Evolutionary conservation across 2,888 invertebrate genomes (phyloP), one percentile per base, ranked within the genome.

Genomic region (Byasa hedistus): DNA sequence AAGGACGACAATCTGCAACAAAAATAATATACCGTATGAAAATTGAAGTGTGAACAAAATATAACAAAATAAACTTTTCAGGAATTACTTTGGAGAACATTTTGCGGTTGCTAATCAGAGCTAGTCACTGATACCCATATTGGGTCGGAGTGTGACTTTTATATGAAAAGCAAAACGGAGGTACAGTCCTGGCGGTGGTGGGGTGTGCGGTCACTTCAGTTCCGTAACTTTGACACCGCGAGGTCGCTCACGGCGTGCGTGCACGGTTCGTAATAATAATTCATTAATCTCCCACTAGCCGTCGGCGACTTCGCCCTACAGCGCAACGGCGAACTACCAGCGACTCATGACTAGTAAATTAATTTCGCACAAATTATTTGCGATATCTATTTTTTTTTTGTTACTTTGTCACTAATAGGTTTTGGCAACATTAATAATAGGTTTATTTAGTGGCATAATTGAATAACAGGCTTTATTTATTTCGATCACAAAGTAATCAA

Each of bases 151-250:
- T 82, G 81, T 80, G 86, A 87, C 90, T 91, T 91, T 88, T 91
- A 91, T 91, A 91, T 89, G 86, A 89, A 90, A 90, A 88, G 87
- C 86, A 87, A 87, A 89, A 86, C 88, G 84, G 85, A 87, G 85
- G 76, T 80, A 77, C 79, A 72, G 84, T 86, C 87, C 89, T 85
- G 80, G 58, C 61, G 64, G 80, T 86, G 83, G 90, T 78, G 90
- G 90, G 89, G 88, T 72, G 73, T 78, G 82, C 85, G 89, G 90
- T 88, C 89, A 88, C 78, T 83, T 81, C 72, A 88, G 91, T 91
- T 91, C 91, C 91, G 91, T 89, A 91, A 91, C 85, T 91, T 90
- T 91, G 91, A 91, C 91, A 91, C 84, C 82, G 81, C 91, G 91
- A 91, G 91, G 91, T 91, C 91, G 81, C 77, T 75, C 71, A 64